phyloP scores from a whole-genome alignment of 2,113 vertebrate species.

The Eonycteris spelaea region DNA sequence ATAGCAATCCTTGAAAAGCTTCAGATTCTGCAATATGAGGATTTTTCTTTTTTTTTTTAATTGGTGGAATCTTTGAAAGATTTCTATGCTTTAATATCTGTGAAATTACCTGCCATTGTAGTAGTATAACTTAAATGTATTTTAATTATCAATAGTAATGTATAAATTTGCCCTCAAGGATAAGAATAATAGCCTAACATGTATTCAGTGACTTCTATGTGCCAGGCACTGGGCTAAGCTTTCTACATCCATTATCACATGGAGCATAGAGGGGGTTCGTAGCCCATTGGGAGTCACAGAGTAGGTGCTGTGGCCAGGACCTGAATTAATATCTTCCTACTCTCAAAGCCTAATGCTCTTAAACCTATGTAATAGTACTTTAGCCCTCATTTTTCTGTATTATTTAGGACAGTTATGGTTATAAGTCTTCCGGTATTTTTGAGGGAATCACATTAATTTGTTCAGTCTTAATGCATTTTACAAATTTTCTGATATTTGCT shows the following conservation, averaged over 20 bases:
- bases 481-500: too few relatives aligned
- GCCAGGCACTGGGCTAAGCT: not conserved
- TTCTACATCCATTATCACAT: not conserved
- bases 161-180: not conserved
- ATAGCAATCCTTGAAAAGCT: not conserved
- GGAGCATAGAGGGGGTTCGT: not conserved
- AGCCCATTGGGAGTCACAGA: not conserved
- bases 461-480: not conserved
- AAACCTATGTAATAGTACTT: not conserved
- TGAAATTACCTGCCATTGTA: not conserved
- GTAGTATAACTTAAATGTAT: not conserved
- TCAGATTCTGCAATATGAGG: not conserved
- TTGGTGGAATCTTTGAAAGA: not conserved
- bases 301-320: not conserved
- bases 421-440: not conserved
- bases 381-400: not conserved
- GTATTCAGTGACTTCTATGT: not conserved
- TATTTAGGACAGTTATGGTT: not conserved
- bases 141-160: not conserved
- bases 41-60: not conserved
- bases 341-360: not conserved
- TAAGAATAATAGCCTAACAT: not conserved
- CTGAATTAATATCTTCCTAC: not conserved
- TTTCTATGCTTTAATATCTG: not conserved
- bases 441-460: not conserved